Base-by-base conservation (phyloP, 2,888 invertebrate species). In the Apoda limacodes region DNA sequence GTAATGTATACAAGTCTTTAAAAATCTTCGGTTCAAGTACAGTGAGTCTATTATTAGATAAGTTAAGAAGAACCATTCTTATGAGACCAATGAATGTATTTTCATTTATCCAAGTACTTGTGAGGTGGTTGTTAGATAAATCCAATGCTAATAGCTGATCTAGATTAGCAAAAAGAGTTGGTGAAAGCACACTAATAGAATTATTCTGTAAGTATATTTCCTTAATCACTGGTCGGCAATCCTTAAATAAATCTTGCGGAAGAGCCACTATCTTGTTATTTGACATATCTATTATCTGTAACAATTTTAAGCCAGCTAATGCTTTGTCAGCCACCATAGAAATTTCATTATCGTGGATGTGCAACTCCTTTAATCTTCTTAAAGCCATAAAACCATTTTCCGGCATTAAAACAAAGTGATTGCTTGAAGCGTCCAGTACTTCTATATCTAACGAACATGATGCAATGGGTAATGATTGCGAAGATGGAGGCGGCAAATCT, bases 181-280 rank as follows among this genome's bases (percentile, higher is more conserved):
- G 91, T 44, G 93, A 90, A 44, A 95, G 82, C 24, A 90, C 89
- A 61, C 89, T 89, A 50, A 96, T 89, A 12, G 93, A 92, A 82
- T 95, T 95, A 72, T 95, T 95, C 69, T 93, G 92, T 60, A 95
- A 76, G 71, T 93, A 90, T 55, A 95, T 88, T 74, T 95, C 94
- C 72, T 90, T 92, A 50, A 95, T 88, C 39, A 88, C 87, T 42
- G 87, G 86, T 29, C 87, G 82, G 52, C 88, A 86, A 69, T 93
- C 93, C 60, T 85, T 84, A 58, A 96, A 94, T 43, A 96, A 75
- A 55, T 90, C 90, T 40, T 91, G 87, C 23, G 96, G 95, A 46
- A 97, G 82, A 30, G 92, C 90, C 21, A 90, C 90, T 42, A 97
- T 88, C 82, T 92, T 90, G 70, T 97, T 97, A 52, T 92, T 90